phyloP scores from a whole-genome alignment of 2,888 invertebrate species.

The Phragmatobia fuliginosa region DNA sequence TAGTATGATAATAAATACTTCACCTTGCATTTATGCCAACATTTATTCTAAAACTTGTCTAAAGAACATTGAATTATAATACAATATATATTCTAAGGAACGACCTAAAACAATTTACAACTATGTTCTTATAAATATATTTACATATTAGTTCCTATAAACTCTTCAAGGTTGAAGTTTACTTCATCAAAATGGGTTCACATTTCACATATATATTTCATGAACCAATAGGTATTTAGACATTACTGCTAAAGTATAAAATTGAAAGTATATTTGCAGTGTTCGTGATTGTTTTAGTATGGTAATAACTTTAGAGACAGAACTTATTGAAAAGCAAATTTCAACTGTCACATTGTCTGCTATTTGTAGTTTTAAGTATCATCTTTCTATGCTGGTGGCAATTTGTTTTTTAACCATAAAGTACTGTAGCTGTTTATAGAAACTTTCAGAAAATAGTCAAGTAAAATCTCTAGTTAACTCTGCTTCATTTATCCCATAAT shows the following conservation, averaged over 20 bases:
- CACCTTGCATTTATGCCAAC: conserved; percentile 40
- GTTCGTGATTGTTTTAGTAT: not conserved
- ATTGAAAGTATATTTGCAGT: not conserved
- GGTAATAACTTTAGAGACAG: no score
- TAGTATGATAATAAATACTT: conserved; percentile 54
- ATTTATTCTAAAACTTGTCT: conserved; percentile 33
- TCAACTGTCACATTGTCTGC: not conserved
- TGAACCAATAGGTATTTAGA: not conserved
- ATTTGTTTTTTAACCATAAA: not conserved
- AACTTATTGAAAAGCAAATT: not conserved
- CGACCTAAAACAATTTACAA: conserved; percentile 36
- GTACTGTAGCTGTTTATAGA: not conserved
- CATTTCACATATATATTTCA: not conserved
- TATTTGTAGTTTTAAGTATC: not conserved
- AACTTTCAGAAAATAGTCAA: no score
- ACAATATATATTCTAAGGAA: conserved; percentile 40
- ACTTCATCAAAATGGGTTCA: conserved; percentile 16
- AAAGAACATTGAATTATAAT: conserved; percentile 44
- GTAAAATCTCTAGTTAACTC: no score
- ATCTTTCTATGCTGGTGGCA: not conserved
- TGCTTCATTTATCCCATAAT: not conserved
- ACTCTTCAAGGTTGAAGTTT: conserved; percentile 16
- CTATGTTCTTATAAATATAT: conserved; percentile 45
- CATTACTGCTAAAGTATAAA: not conserved
- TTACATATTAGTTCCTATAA: conserved; percentile 42